Evolutionary conservation across 2,797 vertebrate genomes (phyloP).

Genomic region (Morus bassanus): DNA sequence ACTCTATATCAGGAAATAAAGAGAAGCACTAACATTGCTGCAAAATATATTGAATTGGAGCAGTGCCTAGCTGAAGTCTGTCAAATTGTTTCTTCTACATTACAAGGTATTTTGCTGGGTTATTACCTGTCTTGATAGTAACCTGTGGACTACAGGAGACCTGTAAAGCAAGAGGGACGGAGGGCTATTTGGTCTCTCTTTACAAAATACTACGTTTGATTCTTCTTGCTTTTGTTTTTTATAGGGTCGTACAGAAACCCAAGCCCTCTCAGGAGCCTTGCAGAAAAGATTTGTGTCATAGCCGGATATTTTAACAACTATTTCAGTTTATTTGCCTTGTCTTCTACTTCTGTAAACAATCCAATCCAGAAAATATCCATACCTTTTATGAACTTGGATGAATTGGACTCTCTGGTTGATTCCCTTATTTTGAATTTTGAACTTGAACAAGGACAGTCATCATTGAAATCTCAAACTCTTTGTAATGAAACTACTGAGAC

Average conservation of each 20-base stretch:
- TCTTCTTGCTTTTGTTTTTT: neutral
- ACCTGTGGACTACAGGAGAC: neutral
- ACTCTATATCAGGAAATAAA: constrained; percentile 57
- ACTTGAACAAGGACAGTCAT: constrained; percentile 25
- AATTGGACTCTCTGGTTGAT: constrained; percentile 76
- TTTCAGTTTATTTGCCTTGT: constrained; percentile 36
- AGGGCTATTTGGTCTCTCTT: neutral
- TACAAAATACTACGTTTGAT: neutral
- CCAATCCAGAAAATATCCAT: neutral
- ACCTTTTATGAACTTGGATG: constrained; percentile 43
- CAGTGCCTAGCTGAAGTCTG: constrained; percentile 77
- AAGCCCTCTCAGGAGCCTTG: constrained; percentile 40
- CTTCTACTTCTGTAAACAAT: neutral
- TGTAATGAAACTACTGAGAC: neutral
- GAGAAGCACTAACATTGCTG: constrained; percentile 66
- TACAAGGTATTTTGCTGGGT: constrained; percentile 77
- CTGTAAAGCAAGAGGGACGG: neutral
- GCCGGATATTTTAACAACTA: constrained; percentile 70
- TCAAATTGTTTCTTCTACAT: constrained; percentile 64
- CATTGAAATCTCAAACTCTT: neutral
- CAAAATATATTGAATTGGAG: constrained; percentile 80
- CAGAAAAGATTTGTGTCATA: constrained; percentile 70
- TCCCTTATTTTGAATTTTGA: constrained; percentile 74
- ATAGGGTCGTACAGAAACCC: constrained; percentile 38
- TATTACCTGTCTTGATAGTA: neutral